Evolutionary conservation across 2,797 vertebrate species (phyloP).

Genomic region (Sorex maritimensis): DNA sequence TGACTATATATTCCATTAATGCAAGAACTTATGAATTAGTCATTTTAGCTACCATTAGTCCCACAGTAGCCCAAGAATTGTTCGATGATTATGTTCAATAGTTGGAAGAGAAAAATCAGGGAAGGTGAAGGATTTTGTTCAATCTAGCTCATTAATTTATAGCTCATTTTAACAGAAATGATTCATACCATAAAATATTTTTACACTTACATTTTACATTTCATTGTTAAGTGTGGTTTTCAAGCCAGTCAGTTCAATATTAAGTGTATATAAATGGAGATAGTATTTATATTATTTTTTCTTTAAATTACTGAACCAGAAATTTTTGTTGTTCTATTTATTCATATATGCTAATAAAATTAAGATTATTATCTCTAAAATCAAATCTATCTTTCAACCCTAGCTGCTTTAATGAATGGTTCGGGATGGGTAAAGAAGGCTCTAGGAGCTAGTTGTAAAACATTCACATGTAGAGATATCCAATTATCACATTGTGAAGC

Average conservation of each 20-base stretch:
- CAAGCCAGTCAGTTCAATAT: not conserved
- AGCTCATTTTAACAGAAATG: slow-evolving; percentile 58
- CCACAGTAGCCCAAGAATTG: slow-evolving; percentile 49
- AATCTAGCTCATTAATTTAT: slow-evolving; percentile 2
- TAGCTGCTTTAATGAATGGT: not conserved
- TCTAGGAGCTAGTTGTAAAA: not conserved
- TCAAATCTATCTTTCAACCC: not conserved
- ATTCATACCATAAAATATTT: slow-evolving; percentile 27
- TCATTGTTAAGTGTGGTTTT: not conserved
- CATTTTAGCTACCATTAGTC: slow-evolving; percentile 57
- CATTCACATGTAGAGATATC: not conserved
- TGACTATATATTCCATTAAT: slow-evolving; percentile 38
- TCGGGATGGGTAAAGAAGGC: not conserved
- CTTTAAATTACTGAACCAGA: not conserved
- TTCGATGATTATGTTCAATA: slow-evolving; percentile 66
- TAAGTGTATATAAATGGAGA: slow-evolving; percentile 33
- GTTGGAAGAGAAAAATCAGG: slow-evolving; percentile 50
- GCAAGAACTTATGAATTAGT: slow-evolving; percentile 71
- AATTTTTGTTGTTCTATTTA: not conserved
- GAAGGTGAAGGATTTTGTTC: slow-evolving; percentile 67
- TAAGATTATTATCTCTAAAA: not conserved
- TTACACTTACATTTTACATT: not conserved
- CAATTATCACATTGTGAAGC: not conserved
- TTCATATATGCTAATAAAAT: not conserved
- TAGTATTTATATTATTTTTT: slow-evolving; percentile 29